phyloP scores from a whole-genome alignment of 2,888 invertebrate species.

The Euzetes globulus region DNA sequence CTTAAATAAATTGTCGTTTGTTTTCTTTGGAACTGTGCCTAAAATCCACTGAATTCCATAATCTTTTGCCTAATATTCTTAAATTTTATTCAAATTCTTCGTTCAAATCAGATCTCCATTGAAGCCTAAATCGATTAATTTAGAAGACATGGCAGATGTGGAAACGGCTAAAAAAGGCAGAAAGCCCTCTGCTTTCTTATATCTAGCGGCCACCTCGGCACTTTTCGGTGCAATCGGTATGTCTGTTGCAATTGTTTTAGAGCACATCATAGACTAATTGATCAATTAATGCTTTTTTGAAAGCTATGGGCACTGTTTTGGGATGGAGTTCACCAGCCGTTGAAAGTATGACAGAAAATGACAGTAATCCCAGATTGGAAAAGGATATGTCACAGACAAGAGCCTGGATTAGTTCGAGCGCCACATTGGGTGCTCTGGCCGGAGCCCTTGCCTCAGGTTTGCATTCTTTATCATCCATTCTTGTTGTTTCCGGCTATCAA shows the following conservation, averaged over 20 bases:
- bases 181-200: conserved; percentile 27
- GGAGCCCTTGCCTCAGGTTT: conserved; percentile 40
- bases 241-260: not conserved
- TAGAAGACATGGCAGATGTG: conserved; percentile 5
- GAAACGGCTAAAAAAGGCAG: not conserved
- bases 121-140: not conserved
- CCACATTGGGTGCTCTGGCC: conserved; percentile 39
- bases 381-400: conserved; percentile 31
- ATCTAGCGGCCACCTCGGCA: conserved; percentile 37
- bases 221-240: conserved; percentile 36
- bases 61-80: no score
- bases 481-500: no score
- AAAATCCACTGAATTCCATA: no score
- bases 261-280: not conserved
- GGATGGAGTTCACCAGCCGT: conserved; percentile 40
- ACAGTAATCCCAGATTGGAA: conserved; percentile 24
- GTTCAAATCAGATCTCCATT: conserved; percentile 11
- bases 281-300: not conserved
- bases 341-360: conserved; percentile 33
- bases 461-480: no score
- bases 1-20: no score
- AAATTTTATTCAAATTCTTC: not conserved
- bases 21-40: no score
- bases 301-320: conserved; percentile 37
- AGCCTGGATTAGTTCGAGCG: conserved; percentile 39